Evolutionary conservation across 2,888 invertebrate genomes (phyloP), one percentile per base, ranked within the genome.

Genomic region (Epirrhoe alternata): DNA sequence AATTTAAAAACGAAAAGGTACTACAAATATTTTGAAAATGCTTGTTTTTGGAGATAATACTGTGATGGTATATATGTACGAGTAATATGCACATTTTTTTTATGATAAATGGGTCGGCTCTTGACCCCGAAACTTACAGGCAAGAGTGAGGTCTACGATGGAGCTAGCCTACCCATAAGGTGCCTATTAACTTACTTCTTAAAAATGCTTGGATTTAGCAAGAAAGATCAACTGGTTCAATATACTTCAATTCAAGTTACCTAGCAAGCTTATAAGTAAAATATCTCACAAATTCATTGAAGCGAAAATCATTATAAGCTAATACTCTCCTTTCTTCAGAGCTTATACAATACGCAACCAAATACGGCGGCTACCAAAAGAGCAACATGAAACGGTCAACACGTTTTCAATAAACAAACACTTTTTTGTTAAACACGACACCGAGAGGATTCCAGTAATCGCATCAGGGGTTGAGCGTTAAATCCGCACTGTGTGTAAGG

Each of bases 391-490:
- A 64, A 70, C 60, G 74, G 69, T 61, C 74, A 74, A 72, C 68
- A 58, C 65, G 47, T 42, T 54, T 60, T 60, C 71, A 72, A 68
- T 69, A 74, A 73, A 75, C 73, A 77, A 75, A 74, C 71, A 74
- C 52, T 64, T 74, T 75, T 76, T 77, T 73, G 67, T 69, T 64
- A 58, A 62, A 74, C 67, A 76, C 73, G 70, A 77, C 74, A 76
- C 77, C 68, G 72, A 72, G 71, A 74, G 73, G 77, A 76, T 79
- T 76, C 73, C 61, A 62, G 68, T 75, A 73, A 71, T 75, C 75
- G 72, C 66, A 74, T 75, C 73, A 75, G 31, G 55, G 61, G 71
- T 61, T 65, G 65, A 63, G 74, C 75, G 73, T 79, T 62, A 80
- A 81, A 74, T 72, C 72, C 72, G 63, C 61, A 45, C 60, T 56